phyloP scores from a whole-genome alignment of 2,113 vertebrate species.

The Lathamus discolor region DNA sequence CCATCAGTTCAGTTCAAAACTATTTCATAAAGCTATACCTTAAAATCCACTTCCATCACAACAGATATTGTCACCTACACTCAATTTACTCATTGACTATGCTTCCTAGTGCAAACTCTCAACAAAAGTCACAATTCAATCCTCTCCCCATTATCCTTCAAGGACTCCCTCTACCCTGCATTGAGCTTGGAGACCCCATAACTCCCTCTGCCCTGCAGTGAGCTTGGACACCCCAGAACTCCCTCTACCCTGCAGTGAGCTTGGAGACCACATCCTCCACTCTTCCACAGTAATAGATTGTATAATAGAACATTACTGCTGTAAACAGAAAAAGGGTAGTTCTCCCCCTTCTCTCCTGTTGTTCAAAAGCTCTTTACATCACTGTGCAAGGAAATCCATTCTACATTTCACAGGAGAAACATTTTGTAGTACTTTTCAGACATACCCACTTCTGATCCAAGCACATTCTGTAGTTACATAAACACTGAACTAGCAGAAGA shows the following conservation, averaged over 20 bases:
- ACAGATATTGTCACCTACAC: accelerated
- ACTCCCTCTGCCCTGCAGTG: no score
- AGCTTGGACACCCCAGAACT: not conserved
- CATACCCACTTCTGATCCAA: not conserved
- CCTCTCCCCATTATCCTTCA: not conserved
- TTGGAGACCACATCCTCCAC: not conserved
- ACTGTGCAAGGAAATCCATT: not conserved
- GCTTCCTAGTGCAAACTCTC: not conserved
- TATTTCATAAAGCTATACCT: not conserved
- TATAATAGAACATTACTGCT: not conserved
- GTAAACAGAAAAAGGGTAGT: no score
- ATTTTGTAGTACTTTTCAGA: not conserved
- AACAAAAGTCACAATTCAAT: not conserved
- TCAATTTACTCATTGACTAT: not conserved
- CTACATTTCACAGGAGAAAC: not conserved
- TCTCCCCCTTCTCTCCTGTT: not conserved
- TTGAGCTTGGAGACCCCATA: not conserved
- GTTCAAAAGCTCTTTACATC: not conserved
- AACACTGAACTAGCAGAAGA: not conserved
- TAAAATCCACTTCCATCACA: not conserved
- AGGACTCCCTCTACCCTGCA: not conserved
- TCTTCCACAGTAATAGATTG: not conserved
- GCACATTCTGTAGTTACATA: not conserved
- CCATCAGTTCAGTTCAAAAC: not conserved
- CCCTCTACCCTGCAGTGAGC: not conserved